Base-by-base conservation (phyloP, 2,888 invertebrate genomes). In the Himalopsyche kuldschensis region DNA sequence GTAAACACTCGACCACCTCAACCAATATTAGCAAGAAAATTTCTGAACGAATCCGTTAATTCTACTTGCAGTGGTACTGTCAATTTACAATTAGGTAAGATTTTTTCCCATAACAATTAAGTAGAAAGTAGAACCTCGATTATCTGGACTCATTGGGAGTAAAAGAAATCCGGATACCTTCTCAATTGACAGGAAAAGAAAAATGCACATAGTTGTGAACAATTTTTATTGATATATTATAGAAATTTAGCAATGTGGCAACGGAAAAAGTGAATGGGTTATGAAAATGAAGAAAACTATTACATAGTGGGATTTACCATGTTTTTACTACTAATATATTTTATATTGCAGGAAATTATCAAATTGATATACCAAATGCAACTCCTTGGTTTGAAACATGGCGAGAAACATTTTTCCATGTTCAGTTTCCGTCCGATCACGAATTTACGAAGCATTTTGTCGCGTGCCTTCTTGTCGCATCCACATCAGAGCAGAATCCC, bases 311-410 rank as follows among this genome's bases (percentile, higher is more conserved):
- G n/a, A 6, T 1, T 6, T 41, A 2, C 15, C 15, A 15, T 4
- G 5, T 20, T 55, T 1, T 55, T 20, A 8, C 6, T 0, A 24
- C 6, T 55, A 55, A 11, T 10, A 55, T 55, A 20, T n/a, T 41
- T 55, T 48, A 48, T 27, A n/a, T 90, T 89, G 17, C 88, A 93
- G 93, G 91, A 63, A 90, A 91, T 75, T 91, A 92, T 84, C 92
- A 93, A 87, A 90, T 97, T 86, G 94, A 95, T 87, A 92, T 96
- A 87, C 97, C 97, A 41, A 91, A 94, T 48, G 92, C 94, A 11
- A 96, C 97, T 81, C 96, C 97, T 17, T 99, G 99, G 99, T 99
- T 97, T 92, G 98, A 98, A 90, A 94, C 95, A 11, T 99, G 98
- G 97, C 93, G 98, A 87, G 97, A 98, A 87, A 96, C 96, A 35